Percentiles rank a stretch among this genome's conserved stretches.
Evolutionary conservation across 2,888 invertebrate genomes (phyloP).

Genomic region (Andrena hattorfiana): DNA sequence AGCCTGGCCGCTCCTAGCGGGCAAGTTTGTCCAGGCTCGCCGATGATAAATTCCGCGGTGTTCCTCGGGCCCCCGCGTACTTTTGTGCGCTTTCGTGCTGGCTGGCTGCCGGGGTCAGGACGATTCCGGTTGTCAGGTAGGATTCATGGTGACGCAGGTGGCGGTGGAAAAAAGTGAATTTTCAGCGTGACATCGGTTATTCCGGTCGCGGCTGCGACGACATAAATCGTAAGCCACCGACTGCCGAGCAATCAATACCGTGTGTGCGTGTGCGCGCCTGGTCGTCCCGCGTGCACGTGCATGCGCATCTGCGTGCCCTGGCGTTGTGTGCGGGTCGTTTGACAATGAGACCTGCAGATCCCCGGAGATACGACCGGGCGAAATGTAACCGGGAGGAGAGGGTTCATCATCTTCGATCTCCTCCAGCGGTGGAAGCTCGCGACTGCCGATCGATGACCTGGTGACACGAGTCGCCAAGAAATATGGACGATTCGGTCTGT

Average conservation of each 20-base stretch:
- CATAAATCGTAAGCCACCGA: conserved; percentile 75
- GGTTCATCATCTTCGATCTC: conserved; percentile 45
- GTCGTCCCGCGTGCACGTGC: background rate
- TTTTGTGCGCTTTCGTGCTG: conserved; percentile 29
- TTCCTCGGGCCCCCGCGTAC: conserved; percentile 46
- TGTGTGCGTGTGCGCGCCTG: conserved; percentile 14
- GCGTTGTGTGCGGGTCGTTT: conserved; percentile 14
- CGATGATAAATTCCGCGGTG: conserved; percentile 54
- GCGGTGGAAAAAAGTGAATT: conserved; percentile 69
- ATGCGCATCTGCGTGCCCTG: background rate
- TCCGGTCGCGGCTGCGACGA: conserved; percentile 70
- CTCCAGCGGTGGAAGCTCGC: background rate
- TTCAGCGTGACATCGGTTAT: conserved; percentile 74
- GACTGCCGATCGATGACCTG: conserved; percentile 21
- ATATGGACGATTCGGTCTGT: background rate
- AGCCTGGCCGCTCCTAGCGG: background rate
- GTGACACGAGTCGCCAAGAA: background rate
- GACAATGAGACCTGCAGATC: conserved; percentile 50
- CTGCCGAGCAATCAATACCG: conserved; percentile 64
- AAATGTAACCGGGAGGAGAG: conserved; percentile 34
- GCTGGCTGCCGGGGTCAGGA: conserved; percentile 36
- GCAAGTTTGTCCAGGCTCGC: conserved; percentile 26
- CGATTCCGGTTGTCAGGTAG: conserved; percentile 68
- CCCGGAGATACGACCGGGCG: conserved; percentile 40
- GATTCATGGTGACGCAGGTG: conserved; percentile 71